Percentiles rank a stretch among this genome's conserved stretches.
Evolutionary conservation across 1,140 invertebrate species (phyloP).

Genomic region (Episyrphus balteatus): DNA sequence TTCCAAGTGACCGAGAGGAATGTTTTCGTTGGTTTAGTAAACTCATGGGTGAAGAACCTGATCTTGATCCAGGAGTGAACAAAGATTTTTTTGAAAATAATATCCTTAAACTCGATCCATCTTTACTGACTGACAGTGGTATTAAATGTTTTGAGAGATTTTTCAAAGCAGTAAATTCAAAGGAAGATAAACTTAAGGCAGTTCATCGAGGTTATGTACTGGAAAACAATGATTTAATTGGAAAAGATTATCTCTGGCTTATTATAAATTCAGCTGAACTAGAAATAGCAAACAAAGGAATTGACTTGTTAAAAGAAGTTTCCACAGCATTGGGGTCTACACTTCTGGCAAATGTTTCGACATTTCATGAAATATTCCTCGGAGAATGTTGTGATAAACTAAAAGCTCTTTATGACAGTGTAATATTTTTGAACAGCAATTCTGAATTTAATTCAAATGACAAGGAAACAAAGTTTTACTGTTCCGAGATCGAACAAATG

Average conservation of each 20-base stretch:
- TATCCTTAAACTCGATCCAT: constrained; percentile 84
- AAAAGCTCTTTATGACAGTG: constrained; percentile 67
- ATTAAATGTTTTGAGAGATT: constrained; percentile 83
- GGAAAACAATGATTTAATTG: constrained; percentile 84
- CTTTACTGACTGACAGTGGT: constrained; percentile 85
- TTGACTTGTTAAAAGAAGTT: constrained; percentile 84
- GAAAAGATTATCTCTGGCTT: constrained; percentile 92
- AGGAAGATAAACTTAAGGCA: constrained; percentile 83
- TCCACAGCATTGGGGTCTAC: constrained; percentile 86
- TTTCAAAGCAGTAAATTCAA: constrained; percentile 93
- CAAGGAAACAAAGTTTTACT: constrained; percentile 31
- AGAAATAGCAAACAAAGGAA: constrained; percentile 84
- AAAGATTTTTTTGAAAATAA: constrained; percentile 95
- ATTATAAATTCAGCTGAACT: constrained; percentile 81
- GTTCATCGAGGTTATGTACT: constrained; percentile 73
- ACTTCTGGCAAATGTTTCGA: constrained; percentile 51
- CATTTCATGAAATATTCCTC: constrained; percentile 86
- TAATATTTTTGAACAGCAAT: constrained; percentile 34
- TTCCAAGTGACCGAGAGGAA: constrained; percentile 82
- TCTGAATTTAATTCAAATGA: constrained; percentile 15
- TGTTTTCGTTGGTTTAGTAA: constrained; percentile 99
- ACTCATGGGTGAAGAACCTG: constrained; percentile 94
- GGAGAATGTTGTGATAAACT: constrained; percentile 80
- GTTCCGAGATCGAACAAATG: constrained; percentile 75
- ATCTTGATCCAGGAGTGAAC: constrained; percentile 92